A percentile compares a stretch with the other conserved stretches of the same genome.
Evolutionary conservation across 2,888 invertebrate genomes (phyloP).

Genomic region (Drosophila nr. medialis): DNA sequence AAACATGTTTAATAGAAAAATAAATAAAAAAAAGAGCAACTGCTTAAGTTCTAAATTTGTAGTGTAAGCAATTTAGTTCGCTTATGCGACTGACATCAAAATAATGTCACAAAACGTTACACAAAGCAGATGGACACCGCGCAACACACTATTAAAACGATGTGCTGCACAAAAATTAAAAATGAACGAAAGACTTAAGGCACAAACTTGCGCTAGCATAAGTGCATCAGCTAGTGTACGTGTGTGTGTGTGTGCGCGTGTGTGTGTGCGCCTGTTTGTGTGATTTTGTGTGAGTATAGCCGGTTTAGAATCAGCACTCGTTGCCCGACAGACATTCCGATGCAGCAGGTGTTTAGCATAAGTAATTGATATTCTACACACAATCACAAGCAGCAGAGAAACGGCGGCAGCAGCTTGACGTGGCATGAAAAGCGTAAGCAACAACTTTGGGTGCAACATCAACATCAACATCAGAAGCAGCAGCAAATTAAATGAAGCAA

Average conservation of each 20-base stretch:
- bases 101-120: neutral
- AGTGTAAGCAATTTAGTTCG: neutral
- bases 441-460: constrained; percentile 41
- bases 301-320: constrained; percentile 72
- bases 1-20: neutral
- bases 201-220: constrained; percentile 63
- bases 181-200: constrained; percentile 73
- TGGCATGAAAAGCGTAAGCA: constrained; percentile 54
- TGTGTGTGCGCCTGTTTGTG: neutral
- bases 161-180: constrained; percentile 14
- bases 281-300: constrained; percentile 21
- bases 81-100: neutral
- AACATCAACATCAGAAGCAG: constrained; percentile 17
- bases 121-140: constrained; percentile 20
- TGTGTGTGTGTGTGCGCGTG: constrained; percentile 4
- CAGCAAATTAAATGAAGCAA: constrained; percentile 67
- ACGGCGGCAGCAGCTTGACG: constrained; percentile 30
- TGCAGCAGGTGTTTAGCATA: constrained; percentile 85
- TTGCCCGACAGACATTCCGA: constrained; percentile 81
- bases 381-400: constrained; percentile 60
- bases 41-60: neutral
- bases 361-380: constrained; percentile 85
- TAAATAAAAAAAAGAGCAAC: neutral
- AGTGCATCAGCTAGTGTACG: constrained; percentile 16
- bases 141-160: constrained; percentile 30